Percentiles rank a stretch among this genome's conserved stretches.
These are phyloP conservation scores for Sycophila sp. DNA, from an alignment of 1,140 invertebrate genomes.

Conservation along the genomic window DNA sequence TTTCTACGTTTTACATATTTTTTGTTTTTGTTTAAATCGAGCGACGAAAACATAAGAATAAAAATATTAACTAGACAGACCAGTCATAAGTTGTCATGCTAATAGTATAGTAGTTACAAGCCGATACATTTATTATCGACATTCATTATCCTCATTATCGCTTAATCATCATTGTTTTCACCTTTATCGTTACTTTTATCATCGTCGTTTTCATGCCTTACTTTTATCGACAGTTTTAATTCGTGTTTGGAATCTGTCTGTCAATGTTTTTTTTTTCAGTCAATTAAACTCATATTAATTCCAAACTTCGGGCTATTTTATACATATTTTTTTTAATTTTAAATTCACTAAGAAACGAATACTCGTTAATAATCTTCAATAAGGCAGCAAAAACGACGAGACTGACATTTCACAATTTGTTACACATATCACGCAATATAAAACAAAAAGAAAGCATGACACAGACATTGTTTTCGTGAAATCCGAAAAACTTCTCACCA, in stretches of 20 bases:
- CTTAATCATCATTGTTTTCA: constrained; percentile 35
- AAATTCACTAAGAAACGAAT: not conserved
- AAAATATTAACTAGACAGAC: constrained; percentile 51
- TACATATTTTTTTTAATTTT: not conserved
- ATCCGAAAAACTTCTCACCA: constrained; percentile 20
- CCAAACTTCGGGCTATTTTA: constrained; percentile 5
- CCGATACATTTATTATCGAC: constrained; percentile 45
- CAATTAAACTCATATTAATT: constrained; percentile 12
- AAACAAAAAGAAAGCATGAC: constrained; percentile 37
- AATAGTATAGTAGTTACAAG: constrained; percentile 55
- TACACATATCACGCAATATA: constrained; percentile 26
- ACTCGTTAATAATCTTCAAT: not conserved
- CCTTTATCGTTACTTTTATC: constrained; percentile 2
- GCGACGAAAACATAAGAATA: constrained; percentile 52
- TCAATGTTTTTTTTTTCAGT: constrained; percentile 48
- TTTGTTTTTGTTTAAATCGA: constrained; percentile 46
- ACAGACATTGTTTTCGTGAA: constrained; percentile 31
- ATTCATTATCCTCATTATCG: constrained; percentile 41
- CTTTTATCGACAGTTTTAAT: constrained; percentile 45
- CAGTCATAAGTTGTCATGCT: constrained; percentile 58
- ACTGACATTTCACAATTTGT: constrained; percentile 21
- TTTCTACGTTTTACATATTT: constrained; percentile 34
- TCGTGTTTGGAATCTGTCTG: constrained; percentile 47
- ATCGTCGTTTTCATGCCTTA: constrained; percentile 28
- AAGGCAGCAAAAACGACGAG: constrained; percentile 25